Conservation (phyloP, 2,797 vertebrate genomes). For the Lagothrix lagotricha region DNA sequence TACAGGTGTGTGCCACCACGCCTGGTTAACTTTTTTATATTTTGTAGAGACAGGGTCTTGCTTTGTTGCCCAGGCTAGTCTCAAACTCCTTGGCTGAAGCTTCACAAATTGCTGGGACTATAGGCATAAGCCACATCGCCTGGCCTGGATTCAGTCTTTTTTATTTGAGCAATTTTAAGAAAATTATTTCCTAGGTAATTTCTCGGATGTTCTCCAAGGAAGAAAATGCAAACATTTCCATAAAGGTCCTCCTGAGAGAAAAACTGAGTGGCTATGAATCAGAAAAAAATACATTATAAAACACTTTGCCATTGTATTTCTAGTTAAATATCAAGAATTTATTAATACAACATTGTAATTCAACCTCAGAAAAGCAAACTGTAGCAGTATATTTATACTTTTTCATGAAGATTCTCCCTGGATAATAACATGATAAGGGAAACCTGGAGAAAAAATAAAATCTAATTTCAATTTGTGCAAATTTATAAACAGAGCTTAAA, state of each 20-base stretch:
- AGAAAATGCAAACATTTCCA: background rate
- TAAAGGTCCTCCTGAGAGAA: background rate
- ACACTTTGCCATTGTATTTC: background rate
- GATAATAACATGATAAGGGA: background rate
- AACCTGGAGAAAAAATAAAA: background rate
- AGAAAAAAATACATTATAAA: background rate
- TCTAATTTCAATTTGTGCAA: background rate
- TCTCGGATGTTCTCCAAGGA: background rate
- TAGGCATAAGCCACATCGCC: background rate
- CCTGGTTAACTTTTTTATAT: background rate
- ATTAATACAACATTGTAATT: background rate
- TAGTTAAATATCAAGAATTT: background rate
- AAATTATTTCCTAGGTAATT: background rate
- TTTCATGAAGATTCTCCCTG: slow-evolving; percentile 8
- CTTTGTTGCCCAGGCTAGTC: background rate
- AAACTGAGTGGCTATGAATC: background rate
- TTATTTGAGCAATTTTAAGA: background rate
- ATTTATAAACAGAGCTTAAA: background rate
- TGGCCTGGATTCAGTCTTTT: background rate
- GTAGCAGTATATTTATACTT: background rate
- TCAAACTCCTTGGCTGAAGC: background rate
- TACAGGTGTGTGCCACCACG: background rate
- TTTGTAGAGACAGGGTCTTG: background rate
- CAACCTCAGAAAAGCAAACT: background rate
- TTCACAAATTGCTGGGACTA: background rate